Base-by-base conservation (phyloP, 1,140 invertebrate genomes). In the Calliopsis andreniformis region DNA sequence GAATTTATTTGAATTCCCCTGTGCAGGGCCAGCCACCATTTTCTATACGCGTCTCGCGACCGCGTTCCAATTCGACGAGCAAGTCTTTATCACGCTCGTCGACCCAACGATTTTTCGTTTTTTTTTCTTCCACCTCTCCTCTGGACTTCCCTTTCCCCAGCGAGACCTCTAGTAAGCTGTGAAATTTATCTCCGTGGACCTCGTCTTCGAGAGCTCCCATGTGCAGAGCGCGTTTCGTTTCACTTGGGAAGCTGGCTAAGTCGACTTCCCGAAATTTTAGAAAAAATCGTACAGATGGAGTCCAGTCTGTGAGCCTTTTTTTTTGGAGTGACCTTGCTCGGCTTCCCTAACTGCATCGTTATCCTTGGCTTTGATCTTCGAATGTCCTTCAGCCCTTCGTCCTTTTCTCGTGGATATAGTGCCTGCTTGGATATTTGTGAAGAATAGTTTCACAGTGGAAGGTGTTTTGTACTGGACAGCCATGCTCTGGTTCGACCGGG, bases 1-100 rank as follows among this genome's bases (percentile, higher is more conserved):
- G 53, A 78, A 64, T 64, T 78, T 78, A 75, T 73, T 78, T 10
- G 76, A 73, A 59, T 73, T 73, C 61, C 68, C 30, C 10, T 14
- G 25, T 1, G 7, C 32, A n/a, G 18, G 20, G 18, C 23, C 7
- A 28, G 4, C 32, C 64, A 7, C 43, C 53, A 69, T 76, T 76
- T 76, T 76, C 47, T 63, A 20, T 14, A 14, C 32, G 55, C 56
- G 18, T n/a, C 30, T 30, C 18, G 32, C 14, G 25, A n/a, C 30
- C 51, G 35, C 39, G 32, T 59, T 59, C 56, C 56, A 23, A 39
- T 39, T 35, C 32, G 56, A 59, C 35, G 32, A 14, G 32, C 56
- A 59, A 59, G n/a, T 59, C 56, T 59, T 59, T 59, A 59, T 59
- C 56, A 59, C 56, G 56, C 32, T 32, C 55, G 55, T 51, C 25